Conservation (phyloP, 53 echinoderm and acorn worm genomes). For the Hippasteria phrygiana region DNA sequence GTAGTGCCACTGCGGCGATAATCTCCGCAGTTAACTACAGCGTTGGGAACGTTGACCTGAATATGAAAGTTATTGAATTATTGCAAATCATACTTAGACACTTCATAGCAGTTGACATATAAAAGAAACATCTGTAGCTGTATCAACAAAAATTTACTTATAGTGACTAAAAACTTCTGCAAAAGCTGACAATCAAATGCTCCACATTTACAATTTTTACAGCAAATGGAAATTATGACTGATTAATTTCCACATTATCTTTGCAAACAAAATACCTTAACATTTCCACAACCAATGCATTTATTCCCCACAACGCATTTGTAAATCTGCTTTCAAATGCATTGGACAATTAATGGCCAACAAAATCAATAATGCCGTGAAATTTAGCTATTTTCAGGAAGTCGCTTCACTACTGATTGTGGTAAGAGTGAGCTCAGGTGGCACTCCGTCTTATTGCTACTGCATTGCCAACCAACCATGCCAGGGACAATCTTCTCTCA, state of each 20-base stretch:
- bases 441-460: conserved; percentile 9
- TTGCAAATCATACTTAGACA: conserved; percentile 33
- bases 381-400: not conserved
- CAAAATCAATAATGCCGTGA: not conserved
- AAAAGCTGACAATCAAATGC: not conserved
- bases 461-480: conserved; percentile 43
- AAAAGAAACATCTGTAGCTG: conserved; percentile 51
- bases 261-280: not conserved
- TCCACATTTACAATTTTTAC: not conserved
- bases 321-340: too few relatives aligned
- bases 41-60: conserved; percentile 59
- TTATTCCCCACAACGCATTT: too few relatives aligned
- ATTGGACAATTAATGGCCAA: not conserved
- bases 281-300: too few relatives aligned
- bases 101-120: conserved; percentile 27
- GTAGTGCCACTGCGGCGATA: conserved; percentile 32
- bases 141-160: not conserved
- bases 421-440: conserved; percentile 42
- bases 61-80: conserved; percentile 49
- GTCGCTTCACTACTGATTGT: not conserved
- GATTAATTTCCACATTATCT: not conserved
- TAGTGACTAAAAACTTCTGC: not conserved
- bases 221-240: not conserved
- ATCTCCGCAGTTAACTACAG: conserved; percentile 52
- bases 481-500: conserved; percentile 17